Conservation (phyloP, 1,140 invertebrate genomes). For the Rhyzopertha dominica region DNA sequence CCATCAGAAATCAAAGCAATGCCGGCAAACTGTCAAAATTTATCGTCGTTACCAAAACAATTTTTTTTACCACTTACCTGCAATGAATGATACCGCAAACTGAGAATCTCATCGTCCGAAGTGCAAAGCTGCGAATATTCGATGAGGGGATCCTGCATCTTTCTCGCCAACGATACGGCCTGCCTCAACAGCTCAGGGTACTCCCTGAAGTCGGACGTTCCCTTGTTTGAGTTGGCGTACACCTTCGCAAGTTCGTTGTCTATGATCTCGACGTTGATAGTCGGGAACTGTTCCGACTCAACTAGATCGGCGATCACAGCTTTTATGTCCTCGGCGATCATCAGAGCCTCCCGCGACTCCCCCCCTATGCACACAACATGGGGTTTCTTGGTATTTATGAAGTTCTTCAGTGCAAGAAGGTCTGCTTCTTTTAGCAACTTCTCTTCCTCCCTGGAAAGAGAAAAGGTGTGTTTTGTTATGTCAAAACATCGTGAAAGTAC, state of each 20-base stretch:
- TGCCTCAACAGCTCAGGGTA: slow-evolving; percentile 84
- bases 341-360: slow-evolving; percentile 82
- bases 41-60: slow-evolving; percentile 6
- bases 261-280: slow-evolving; percentile 83
- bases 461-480: too few species aligned
- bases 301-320: slow-evolving; percentile 70
- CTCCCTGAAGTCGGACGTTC: slow-evolving; percentile 80
- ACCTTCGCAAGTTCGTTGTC: slow-evolving; percentile 90
- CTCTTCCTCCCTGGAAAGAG: slow-evolving; percentile 65
- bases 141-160: slow-evolving; percentile 91
- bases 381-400: slow-evolving; percentile 87
- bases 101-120: slow-evolving; percentile 91
- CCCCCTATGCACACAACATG: slow-evolving; percentile 89
- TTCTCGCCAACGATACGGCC: slow-evolving; percentile 86
- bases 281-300: slow-evolving; percentile 82
- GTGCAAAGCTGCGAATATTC: slow-evolving; percentile 96
- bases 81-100: slow-evolving; percentile 84
- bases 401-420: slow-evolving; percentile 73
- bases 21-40: too few species aligned
- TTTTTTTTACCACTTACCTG: slow-evolving; percentile 50
- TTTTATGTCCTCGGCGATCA: slow-evolving; percentile 80
- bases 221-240: slow-evolving; percentile 87
- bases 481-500: too few species aligned
- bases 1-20: too few species aligned
- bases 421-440: slow-evolving; percentile 75